Evolutionary conservation across 37 sponge, comb jelly and placozoan species (phyloP).

Genomic region (Hormiphora californensis): DNA sequence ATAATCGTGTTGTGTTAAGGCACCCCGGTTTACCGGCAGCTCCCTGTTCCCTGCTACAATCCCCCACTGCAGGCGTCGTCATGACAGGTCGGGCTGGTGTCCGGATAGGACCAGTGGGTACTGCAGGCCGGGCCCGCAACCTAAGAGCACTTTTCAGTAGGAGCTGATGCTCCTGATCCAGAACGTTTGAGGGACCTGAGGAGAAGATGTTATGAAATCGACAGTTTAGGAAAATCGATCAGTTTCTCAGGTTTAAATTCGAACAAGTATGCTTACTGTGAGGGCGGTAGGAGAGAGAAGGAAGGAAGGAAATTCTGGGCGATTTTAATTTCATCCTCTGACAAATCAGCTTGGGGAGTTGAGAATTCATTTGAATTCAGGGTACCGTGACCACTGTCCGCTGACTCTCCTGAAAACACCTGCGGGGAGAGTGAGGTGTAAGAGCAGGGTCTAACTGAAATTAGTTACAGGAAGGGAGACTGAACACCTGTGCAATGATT

Average conservation of each 20-base stretch:
- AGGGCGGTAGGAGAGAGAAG: not conserved
- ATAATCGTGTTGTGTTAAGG: constrained; percentile 4
- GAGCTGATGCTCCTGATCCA: not conserved
- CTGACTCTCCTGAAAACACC: constrained; percentile 50
- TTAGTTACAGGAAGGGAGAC: not conserved
- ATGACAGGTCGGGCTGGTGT: not conserved
- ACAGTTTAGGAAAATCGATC: not conserved
- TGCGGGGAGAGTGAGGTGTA: too few relatives aligned
- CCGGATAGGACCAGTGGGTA: not conserved
- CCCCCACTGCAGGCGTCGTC: not conserved
- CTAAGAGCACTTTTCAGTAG: not conserved
- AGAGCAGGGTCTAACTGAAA: too few relatives aligned
- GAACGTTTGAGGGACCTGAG: not conserved
- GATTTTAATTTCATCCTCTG: not conserved
- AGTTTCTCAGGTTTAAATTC: not conserved
- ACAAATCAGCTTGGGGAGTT: not conserved
- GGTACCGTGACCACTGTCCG: constrained; percentile 51
- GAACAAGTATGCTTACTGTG: not conserved
- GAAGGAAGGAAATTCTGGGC: constrained; percentile 39
- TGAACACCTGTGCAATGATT: too few relatives aligned
- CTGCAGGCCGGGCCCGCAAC: not conserved
- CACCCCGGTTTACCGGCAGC: constrained; percentile 6
- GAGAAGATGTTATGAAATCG: not conserved
- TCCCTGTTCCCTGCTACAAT: not conserved
- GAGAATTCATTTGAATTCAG: constrained; percentile 18